phyloP scores from a whole-genome alignment of 2,888 invertebrate species.

The Neelides folsomi region DNA sequence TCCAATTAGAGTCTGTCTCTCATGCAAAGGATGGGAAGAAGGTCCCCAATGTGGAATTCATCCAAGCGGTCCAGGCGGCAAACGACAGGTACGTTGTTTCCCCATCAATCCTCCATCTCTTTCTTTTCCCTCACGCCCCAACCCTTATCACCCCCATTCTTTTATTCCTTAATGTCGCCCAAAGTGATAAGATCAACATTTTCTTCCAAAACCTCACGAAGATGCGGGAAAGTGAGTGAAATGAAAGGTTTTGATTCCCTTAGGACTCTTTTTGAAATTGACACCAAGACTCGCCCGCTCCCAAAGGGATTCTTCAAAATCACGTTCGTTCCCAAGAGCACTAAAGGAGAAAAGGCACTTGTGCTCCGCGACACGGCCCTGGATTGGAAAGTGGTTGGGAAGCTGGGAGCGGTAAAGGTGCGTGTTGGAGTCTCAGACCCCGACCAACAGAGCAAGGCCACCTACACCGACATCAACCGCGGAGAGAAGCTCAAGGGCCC shows the following conservation, averaged over 20 bases:
- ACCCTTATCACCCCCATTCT: not conserved
- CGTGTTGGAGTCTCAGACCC: slow-evolving; percentile 82
- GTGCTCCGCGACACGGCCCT: slow-evolving; percentile 40
- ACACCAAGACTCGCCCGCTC: slow-evolving; percentile 59
- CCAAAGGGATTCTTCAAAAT: slow-evolving; percentile 70
- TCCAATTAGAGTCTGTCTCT: slow-evolving; percentile 22
- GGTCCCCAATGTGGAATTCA: slow-evolving; percentile 20
- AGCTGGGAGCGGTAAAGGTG: slow-evolving; percentile 58
- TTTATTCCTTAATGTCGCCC: not conserved
- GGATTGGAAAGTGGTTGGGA: slow-evolving; percentile 56
- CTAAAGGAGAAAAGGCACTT: slow-evolving; percentile 22
- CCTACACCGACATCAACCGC: slow-evolving; percentile 44
- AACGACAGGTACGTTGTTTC: slow-evolving; percentile 18
- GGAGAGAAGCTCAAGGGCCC: slow-evolving; percentile 53
- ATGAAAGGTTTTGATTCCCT: slow-evolving; percentile 10
- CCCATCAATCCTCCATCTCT: not conserved
- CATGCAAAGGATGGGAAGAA: slow-evolving; percentile 16
- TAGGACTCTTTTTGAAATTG: slow-evolving; percentile 59
- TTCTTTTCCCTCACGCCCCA: not conserved
- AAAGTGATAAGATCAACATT: slow-evolving; percentile 4
- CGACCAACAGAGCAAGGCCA: slow-evolving; percentile 48
- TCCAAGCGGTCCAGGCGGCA: slow-evolving; percentile 20
- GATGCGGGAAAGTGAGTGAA: no score
- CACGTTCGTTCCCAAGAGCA: slow-evolving; percentile 18
- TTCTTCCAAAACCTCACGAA: not conserved